Evolutionary conservation across 35 echinoderm and acorn worm genomes (phyloP).

Genomic region (Amphiura filiformis): DNA sequence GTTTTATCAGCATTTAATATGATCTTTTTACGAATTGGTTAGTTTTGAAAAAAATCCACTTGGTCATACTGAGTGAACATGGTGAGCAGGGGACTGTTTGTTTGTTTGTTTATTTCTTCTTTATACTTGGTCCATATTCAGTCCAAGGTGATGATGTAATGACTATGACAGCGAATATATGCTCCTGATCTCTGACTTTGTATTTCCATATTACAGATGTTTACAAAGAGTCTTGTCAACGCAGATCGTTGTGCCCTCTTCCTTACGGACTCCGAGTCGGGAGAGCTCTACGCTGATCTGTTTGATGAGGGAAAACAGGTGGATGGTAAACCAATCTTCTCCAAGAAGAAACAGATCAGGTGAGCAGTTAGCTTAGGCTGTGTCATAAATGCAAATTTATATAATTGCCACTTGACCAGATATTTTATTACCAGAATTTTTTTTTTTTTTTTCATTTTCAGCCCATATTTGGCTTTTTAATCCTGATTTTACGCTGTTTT

Average conservation of each 20-base stretch:
- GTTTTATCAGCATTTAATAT: too few species aligned
- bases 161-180: too few species aligned
- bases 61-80: too few species aligned
- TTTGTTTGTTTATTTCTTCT: too few species aligned
- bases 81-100: too few species aligned
- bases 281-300: slow-evolving; percentile 92
- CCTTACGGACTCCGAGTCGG: slow-evolving; percentile 49
- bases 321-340: slow-evolving; percentile 82
- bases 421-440: not conserved
- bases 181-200: too few species aligned
- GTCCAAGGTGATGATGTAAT: too few species aligned
- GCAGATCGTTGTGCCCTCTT: slow-evolving; percentile 95
- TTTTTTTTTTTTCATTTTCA: not conserved
- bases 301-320: slow-evolving; percentile 87
- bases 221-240: slow-evolving; percentile 88
- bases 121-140: too few species aligned
- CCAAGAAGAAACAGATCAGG: slow-evolving; percentile 91
- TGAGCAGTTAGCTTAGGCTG: not conserved
- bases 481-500: too few species aligned
- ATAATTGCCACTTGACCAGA: not conserved
- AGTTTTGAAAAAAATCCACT: too few species aligned
- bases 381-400: not conserved
- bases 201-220: slow-evolving; percentile 71
- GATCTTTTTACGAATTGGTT: too few species aligned
- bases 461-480: too few species aligned